Conservation (phyloP, 2,888 invertebrate species). For the Macropis europaea region DNA sequence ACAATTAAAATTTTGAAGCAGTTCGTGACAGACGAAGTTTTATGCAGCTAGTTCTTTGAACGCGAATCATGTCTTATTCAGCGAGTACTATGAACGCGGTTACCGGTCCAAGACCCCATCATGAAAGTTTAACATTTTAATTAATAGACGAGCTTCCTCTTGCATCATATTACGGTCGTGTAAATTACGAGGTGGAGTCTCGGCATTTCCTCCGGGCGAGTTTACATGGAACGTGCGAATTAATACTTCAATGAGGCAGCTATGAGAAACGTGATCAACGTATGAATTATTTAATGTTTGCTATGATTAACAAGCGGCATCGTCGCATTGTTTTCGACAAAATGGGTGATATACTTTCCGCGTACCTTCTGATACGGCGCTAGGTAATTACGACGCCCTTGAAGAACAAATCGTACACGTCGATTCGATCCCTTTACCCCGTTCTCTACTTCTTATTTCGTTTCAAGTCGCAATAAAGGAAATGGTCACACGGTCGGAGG, state of each 20-base stretch:
- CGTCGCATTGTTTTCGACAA: neutral
- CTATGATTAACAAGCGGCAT: conserved; percentile 10
- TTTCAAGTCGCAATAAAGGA: conserved; percentile 12
- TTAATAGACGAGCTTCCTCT: conserved; percentile 19
- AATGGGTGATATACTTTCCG: conserved; percentile 1
- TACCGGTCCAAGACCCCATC: neutral
- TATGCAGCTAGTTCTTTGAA: neutral
- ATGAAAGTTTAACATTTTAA: conserved; percentile 16
- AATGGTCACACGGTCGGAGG: conserved; percentile 18
- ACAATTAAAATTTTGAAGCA: no score
- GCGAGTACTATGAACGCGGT: neutral
- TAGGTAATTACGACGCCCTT: neutral
- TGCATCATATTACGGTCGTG: neutral
- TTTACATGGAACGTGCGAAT: conserved; percentile 9
- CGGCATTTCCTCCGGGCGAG: neutral
- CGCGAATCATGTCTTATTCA: neutral
- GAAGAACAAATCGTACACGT: neutral
- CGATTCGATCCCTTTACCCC: no score
- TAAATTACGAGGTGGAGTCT: conserved; percentile 4
- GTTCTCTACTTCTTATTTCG: conserved; percentile 24
- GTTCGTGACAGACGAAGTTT: neutral
- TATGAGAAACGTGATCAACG: neutral
- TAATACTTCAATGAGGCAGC: neutral
- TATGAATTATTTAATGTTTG: conserved; percentile 6
- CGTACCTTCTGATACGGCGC: neutral